Percentiles rank a stretch among this genome's conserved stretches.
phyloP scores from a whole-genome alignment of 2,888 invertebrate genomes.

The Listrodromus nycthemerus region DNA sequence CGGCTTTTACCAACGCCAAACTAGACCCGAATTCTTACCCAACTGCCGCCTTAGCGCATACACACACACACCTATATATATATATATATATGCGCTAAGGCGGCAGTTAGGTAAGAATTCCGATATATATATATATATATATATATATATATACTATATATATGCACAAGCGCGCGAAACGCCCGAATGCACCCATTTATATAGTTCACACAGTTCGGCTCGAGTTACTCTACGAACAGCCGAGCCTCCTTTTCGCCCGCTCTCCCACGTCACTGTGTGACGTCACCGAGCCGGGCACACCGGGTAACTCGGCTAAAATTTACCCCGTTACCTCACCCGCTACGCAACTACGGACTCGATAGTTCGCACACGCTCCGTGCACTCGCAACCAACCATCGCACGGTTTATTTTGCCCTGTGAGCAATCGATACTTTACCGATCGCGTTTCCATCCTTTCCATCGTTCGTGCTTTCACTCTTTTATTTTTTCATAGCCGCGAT shows the following conservation, averaged over 20 bases:
- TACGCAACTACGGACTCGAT: neutral
- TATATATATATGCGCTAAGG: neutral
- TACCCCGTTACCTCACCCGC: constrained; percentile 13
- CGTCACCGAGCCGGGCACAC: neutral
- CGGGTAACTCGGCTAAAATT: constrained; percentile 32
- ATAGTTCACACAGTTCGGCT: constrained; percentile 36
- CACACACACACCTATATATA: no score
- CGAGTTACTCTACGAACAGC: constrained; percentile 32
- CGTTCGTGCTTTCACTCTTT: neutral
- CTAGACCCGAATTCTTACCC: constrained; percentile 5
- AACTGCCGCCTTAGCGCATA: neutral
- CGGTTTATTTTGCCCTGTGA: constrained; percentile 21
- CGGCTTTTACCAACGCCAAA: neutral
- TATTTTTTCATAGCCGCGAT: constrained; percentile 15
- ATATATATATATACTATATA: no score
- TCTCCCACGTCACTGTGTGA: constrained; percentile 4
- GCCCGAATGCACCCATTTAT: constrained; percentile 25
- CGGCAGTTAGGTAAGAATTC: constrained; percentile 9
- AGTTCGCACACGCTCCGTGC: neutral
- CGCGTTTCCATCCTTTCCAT: neutral
- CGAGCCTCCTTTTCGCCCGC: neutral
- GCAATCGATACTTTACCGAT: constrained; percentile 38
- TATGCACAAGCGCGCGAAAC: neutral
- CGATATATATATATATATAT: no score
- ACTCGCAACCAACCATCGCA: neutral